Base-by-base conservation (phyloP, 2,113 vertebrate genomes). In the Saiga tatarica region DNA sequence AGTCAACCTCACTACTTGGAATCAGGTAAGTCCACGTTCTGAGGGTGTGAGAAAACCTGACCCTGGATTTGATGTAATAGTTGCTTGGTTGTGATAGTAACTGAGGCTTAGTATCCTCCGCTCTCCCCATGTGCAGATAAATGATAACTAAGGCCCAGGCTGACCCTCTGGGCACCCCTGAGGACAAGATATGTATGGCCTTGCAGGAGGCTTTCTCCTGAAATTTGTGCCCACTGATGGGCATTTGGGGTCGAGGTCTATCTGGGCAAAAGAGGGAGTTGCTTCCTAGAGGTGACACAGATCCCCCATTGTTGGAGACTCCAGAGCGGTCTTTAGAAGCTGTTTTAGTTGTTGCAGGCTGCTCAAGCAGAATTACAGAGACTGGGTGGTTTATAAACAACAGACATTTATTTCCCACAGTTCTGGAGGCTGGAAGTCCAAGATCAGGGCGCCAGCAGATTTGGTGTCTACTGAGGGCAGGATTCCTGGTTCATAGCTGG, bases 1-100 rank as follows among this genome's bases (percentile, higher is more conserved):
- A 97, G 99, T 99, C 95, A 99, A 99, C 97, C 99, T 99, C 93
- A 99, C 99, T 52, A 98, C 99, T 0, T 99, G 99, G 99, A 99
- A 99, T 89, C 99, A 99, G 99, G 99, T 99, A 95, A 92, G 89
- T 85, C 15, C 3, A 0, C 0, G 7, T 42, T n/a, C 55, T 30
- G 47, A 60, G 28, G 19, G 3, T 14, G 10, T 23, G 15, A 8
- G 39, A 93, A 79, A 89, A 19, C 36, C 7, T 64, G 30, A 21
- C 16, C 6, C 16, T 79, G 57, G n/a, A 26, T 12, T 62, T 47
- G 11, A 10, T 16, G 12, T 52, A 19, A 13, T 12, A 14, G 33
- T 55, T 87, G 0, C 11, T 93, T 78, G 57, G 57, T 52, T 84
- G 21, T 71, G 19, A 11, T 28, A 36, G 23, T 79, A 36, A 53